phyloP scores from a whole-genome alignment of 2,113 vertebrate genomes.

The Elephantulus edwardii region DNA sequence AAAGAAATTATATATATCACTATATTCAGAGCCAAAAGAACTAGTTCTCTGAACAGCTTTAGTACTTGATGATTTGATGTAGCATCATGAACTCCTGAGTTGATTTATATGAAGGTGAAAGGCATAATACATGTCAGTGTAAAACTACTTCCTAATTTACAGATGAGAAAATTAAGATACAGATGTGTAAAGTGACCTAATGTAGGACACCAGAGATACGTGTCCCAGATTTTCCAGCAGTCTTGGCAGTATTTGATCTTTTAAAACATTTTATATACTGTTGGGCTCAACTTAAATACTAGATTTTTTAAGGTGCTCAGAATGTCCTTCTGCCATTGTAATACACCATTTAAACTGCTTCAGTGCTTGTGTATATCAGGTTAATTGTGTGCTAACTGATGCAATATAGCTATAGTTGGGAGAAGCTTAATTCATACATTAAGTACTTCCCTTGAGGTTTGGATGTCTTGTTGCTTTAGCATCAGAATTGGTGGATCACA shows the following conservation, averaged over 20 bases:
- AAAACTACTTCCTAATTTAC: too few relatives aligned
- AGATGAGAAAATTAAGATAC: background rate
- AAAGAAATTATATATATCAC: too few relatives aligned
- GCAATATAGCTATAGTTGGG: background rate
- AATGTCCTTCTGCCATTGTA: background rate
- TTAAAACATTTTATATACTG: rapidly evolving
- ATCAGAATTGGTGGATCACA: background rate
- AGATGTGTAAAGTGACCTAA: background rate
- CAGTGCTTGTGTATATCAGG: background rate
- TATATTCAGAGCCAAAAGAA: rapidly evolving
- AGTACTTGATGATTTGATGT: background rate
- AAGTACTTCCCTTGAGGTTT: slow-evolving; percentile 27
- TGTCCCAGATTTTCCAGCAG: background rate
- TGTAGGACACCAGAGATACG: too few relatives aligned
- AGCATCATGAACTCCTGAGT: background rate
- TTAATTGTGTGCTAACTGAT: slow-evolving; percentile 43
- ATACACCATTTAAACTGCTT: background rate
- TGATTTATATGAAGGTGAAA: background rate
- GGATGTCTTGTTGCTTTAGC: background rate
- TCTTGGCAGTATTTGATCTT: rapidly evolving
- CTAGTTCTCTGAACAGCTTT: background rate
- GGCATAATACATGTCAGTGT: too few relatives aligned
- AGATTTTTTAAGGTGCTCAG: background rate
- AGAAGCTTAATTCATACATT: background rate
- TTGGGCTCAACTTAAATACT: background rate